A percentile compares a stretch with the other conserved stretches of the same genome.
Evolutionary conservation across 2,113 vertebrate species (phyloP).

Genomic region (Thermophis baileyi): DNA sequence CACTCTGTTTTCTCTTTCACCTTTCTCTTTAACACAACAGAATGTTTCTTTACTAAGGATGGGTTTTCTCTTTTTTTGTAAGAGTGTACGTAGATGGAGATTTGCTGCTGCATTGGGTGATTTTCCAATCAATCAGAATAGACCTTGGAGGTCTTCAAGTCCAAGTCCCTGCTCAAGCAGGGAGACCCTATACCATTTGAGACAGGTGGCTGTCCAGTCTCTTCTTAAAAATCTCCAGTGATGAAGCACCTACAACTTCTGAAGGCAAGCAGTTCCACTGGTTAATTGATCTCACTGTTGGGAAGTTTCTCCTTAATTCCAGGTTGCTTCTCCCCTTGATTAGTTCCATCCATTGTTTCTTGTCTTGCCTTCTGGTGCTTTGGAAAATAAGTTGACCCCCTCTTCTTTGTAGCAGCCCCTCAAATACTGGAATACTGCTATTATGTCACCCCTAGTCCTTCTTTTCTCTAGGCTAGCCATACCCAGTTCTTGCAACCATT

Average conservation of each 20-base stretch:
- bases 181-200: neutral
- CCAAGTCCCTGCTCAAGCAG: neutral
- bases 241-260: too few relatives aligned
- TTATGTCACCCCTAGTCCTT: neutral
- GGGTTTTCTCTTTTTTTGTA: neutral
- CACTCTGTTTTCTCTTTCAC: constrained; percentile 23
- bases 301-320: too few relatives aligned
- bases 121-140: neutral
- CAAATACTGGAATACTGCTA: neutral
- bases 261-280: too few relatives aligned
- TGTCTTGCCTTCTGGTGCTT: neutral
- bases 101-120: neutral
- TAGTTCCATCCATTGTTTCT: too few relatives aligned
- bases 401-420: neutral
- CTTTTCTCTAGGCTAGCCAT: neutral
- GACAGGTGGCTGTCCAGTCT: neutral
- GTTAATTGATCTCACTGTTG: too few relatives aligned
- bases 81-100: neutral
- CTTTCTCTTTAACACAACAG: neutral
- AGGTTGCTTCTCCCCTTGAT: too few relatives aligned
- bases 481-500: neutral
- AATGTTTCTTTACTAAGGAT: neutral
- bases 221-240: too few relatives aligned
- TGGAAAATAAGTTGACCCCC: neutral
- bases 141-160: neutral